Conservation (phyloP, 2,113 vertebrate species). For the Himantopus leucocephalus region DNA sequence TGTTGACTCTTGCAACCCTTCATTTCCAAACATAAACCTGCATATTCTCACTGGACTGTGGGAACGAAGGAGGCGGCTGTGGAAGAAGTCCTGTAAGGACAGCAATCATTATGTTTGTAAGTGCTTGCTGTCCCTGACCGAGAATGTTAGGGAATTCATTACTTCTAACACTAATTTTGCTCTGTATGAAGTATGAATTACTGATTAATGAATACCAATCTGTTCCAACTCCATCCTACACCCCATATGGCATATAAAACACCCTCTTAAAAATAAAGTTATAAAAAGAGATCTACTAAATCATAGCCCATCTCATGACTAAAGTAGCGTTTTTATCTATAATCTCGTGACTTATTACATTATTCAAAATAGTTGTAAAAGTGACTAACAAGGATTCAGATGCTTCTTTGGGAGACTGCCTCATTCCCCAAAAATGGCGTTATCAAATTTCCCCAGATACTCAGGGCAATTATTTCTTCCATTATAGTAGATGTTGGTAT, state of each 20-base stretch:
- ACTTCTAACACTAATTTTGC: conserved; percentile 17
- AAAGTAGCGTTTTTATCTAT: background rate
- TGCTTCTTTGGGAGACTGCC: background rate
- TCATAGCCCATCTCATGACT: background rate
- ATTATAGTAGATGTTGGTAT: background rate
- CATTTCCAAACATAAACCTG: background rate
- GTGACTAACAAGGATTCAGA: background rate
- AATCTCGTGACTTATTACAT: background rate
- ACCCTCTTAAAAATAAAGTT: background rate
- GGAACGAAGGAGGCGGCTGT: rapidly evolving
- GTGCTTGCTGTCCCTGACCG: background rate
- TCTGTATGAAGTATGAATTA: conserved; percentile 11
- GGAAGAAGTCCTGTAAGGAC: background rate
- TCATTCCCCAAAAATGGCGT: background rate
- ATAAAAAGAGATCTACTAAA: background rate
- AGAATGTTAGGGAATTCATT: background rate
- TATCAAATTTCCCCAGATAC: background rate
- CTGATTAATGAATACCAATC: conserved; percentile 39
- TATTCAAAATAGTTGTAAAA: background rate
- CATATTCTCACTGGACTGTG: background rate
- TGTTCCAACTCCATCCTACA: conserved; percentile 48
- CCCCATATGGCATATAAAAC: conserved; percentile 4
- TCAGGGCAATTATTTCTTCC: background rate
- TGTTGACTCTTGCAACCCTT: background rate
- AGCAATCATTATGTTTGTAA: background rate